Percentiles rank a stretch among this genome's conserved stretches.
These are phyloP conservation scores for Pangasianodon gigas DNA, from an alignment of 2,113 vertebrate species.

Conservation along the genomic window DNA sequence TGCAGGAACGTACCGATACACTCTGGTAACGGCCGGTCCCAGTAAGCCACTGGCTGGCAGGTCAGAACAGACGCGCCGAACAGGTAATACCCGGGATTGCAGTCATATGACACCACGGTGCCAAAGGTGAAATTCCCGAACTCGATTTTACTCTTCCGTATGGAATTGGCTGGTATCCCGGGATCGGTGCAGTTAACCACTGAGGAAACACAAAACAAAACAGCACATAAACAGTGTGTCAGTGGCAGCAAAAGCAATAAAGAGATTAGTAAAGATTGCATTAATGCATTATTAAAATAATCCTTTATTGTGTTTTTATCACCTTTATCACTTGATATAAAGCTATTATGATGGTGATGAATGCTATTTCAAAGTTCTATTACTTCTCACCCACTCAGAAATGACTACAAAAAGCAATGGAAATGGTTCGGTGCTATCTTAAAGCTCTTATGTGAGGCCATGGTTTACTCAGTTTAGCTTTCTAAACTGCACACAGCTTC, in stretches of 20 bases:
- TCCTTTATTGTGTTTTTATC: not conserved
- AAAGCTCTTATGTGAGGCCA: too few relatives aligned
- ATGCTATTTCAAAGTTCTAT: too few relatives aligned
- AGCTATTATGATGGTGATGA: not conserved
- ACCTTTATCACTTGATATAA: not conserved
- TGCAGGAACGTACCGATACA: slow-evolving; percentile 86
- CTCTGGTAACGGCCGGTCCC: slow-evolving; percentile 96
- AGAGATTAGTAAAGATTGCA: not conserved
- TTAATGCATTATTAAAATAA: not conserved
- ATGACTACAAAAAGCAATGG: not conserved
- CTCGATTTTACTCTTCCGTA: slow-evolving; percentile 97
- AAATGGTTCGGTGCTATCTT: not conserved
- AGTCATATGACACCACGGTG: slow-evolving; percentile 95
- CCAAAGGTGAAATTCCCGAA: slow-evolving; percentile 97
- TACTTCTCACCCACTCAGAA: too few relatives aligned
- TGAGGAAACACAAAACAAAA: slow-evolving; percentile 60
- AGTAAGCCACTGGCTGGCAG: slow-evolving; percentile 91
- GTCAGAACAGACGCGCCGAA: slow-evolving; percentile 94
- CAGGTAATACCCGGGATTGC: slow-evolving; percentile 94
- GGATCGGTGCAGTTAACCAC: slow-evolving; percentile 97
- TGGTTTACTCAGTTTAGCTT: not conserved
- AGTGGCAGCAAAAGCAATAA: not conserved
- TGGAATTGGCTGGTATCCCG: slow-evolving; percentile 93
- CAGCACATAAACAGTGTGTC: not conserved
- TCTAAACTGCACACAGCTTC: not conserved